phyloP scores from a whole-genome alignment of 2,888 invertebrate genomes.

The Chrysomela aeneicollis region DNA sequence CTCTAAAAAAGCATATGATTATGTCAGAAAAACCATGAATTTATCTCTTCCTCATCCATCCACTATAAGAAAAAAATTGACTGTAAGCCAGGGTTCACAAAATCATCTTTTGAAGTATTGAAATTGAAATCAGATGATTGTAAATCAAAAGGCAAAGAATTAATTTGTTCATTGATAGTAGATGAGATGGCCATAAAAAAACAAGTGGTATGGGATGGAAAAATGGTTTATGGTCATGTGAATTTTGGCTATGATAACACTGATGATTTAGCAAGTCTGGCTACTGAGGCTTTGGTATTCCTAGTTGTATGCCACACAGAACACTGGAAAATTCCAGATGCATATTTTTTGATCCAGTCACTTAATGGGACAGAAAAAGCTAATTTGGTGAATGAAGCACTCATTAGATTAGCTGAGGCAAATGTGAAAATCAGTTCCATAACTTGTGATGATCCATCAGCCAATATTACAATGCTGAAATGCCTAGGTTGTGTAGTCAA shows the following conservation, averaged over 20 bases:
- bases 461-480: slow-evolving; percentile 15
- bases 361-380: slow-evolving; percentile 9
- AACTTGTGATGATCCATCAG: slow-evolving; percentile 16
- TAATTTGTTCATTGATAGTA: slow-evolving; percentile 8
- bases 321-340: slow-evolving; percentile 22
- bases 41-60: slow-evolving; percentile 21
- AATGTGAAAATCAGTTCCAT: slow-evolving; percentile 3
- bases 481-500: slow-evolving; percentile 6
- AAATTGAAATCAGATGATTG: background rate
- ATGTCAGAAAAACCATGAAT: slow-evolving; percentile 25
- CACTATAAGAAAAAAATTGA: slow-evolving; percentile 23
- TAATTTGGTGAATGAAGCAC: slow-evolving; percentile 12
- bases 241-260: slow-evolving; percentile 13
- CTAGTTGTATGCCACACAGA: slow-evolving; percentile 15
- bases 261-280: slow-evolving; percentile 10
- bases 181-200: slow-evolving; percentile 16
- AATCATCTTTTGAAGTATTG: slow-evolving; percentile 14
- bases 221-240: background rate
- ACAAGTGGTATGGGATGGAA: slow-evolving; percentile 5
- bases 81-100: slow-evolving; percentile 12
- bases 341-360: slow-evolving; percentile 2
- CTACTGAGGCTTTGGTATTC: slow-evolving; percentile 10
- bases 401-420: slow-evolving; percentile 4
- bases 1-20: slow-evolving; percentile 32
- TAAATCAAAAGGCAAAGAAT: background rate